These are phyloP conservation scores for Himalopsyche tibetana DNA, from an alignment of 2,888 invertebrate species.

Conservation along the genomic window DNA sequence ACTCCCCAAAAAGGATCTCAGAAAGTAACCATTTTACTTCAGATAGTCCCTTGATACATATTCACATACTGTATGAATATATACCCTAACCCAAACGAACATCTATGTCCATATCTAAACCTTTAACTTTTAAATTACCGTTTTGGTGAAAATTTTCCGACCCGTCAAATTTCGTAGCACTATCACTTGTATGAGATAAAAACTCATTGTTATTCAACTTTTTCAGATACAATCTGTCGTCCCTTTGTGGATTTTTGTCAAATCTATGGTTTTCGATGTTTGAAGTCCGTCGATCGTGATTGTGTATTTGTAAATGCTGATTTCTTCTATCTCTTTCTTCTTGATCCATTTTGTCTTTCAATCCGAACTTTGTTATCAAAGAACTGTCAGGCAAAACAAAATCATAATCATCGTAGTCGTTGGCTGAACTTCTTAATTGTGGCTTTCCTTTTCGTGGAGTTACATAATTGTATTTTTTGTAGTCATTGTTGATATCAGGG, in stretches of 20 bases:
- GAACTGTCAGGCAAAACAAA: slow-evolving; percentile 45
- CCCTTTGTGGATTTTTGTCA: neutral
- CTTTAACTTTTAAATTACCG: neutral
- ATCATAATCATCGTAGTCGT: neutral
- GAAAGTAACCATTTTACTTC: slow-evolving; percentile 12
- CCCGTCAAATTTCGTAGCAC: neutral
- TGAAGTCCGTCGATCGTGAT: too few species aligned
- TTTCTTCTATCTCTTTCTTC: neutral
- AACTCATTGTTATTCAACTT: neutral
- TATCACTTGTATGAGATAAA: neutral
- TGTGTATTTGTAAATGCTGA: neutral
- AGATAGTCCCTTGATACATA: neutral
- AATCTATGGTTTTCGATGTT: too few species aligned
- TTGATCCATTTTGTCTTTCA: neutral
- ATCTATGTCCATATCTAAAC: neutral
- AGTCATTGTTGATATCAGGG: neutral
- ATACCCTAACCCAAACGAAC: neutral
- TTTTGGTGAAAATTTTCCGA: neutral
- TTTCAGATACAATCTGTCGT: neutral
- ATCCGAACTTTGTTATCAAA: neutral
- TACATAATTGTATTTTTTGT: neutral
- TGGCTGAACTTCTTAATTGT: neutral
- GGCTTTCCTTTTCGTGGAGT: neutral
- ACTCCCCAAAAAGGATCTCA: neutral
- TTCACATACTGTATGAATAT: slow-evolving; percentile 10